Base-by-base conservation (phyloP, 2,797 vertebrate genomes). In the Carduelis carduelis region DNA sequence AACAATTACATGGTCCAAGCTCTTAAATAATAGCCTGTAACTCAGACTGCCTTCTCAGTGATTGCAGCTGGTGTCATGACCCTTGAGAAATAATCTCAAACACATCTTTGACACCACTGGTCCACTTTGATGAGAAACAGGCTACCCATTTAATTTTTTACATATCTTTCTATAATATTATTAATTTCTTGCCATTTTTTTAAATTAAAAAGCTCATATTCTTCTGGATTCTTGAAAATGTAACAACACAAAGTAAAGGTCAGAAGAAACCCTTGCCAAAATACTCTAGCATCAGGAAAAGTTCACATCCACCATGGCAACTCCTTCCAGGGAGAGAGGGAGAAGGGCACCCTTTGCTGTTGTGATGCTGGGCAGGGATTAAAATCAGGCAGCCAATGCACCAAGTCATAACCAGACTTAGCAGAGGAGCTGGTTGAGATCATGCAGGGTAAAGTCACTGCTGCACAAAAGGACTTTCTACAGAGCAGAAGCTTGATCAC, bases 11-110 rank as follows among this genome's bases (percentile, higher is more conserved):
- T 37, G 60, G n/a, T 70, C 49, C 32, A 57, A 70, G 70, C 24
- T 85, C 64, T 89, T 86, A 89, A 90, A 69, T 82, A 92, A 87
- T 43, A 87, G 49, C 68, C 41, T 3, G 8, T 49, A 83, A 64
- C 50, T 71, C 87, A 89, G 28, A 59, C 0, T 4, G n/a, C 14
- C 30, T 89, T 77, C 49, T 61, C 53, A 27, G 55, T 76, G 56
- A 43, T 65, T 52, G 52, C 63, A 87, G 43, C 22, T 76, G 34
- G 32, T 76, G 64, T 70, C 68, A 46, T 15, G 30, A 43, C 59
- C 39, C 47, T 87, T 41, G 56, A 66, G 70, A 89, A 90, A 90
- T 66, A 56, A 74, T 27, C 41, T 80, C 34, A 74, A 70, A 63
- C 23, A 27, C 28, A 13, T 74, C 28, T 70, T 71, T n/a, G 8